Percentiles rank a stretch among this genome's conserved stretches.
Evolutionary conservation across 1,140 invertebrate genomes (phyloP).

Genomic region (Helicoverpa zea): DNA sequence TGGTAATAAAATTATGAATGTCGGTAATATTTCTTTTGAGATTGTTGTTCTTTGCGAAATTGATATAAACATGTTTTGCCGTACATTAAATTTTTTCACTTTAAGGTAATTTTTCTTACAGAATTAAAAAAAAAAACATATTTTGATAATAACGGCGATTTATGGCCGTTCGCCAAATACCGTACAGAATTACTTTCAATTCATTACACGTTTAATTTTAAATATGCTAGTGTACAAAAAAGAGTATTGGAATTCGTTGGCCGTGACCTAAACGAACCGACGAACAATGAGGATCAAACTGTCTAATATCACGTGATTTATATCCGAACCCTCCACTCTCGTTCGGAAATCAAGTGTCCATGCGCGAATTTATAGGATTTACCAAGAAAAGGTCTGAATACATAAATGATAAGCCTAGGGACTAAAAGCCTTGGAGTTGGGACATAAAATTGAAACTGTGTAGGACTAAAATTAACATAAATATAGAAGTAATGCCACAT

Average conservation of each 20-base stretch:
- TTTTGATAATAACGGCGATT: too few relatives aligned
- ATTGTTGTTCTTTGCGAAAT: slow-evolving; percentile 10
- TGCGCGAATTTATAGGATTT: slow-evolving; percentile 40
- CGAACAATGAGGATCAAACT: slow-evolving; percentile 37
- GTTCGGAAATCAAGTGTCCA: slow-evolving; percentile 9
- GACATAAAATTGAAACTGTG: not conserved
- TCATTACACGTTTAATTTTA: not conserved
- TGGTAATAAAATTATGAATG: slow-evolving; percentile 33
- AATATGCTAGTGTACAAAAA: not conserved
- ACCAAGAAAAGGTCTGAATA: slow-evolving; percentile 18
- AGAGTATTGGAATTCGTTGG: not conserved
- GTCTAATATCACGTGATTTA: slow-evolving; percentile 47
- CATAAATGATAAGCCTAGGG: slow-evolving; percentile 13
- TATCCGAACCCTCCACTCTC: slow-evolving; percentile 19
- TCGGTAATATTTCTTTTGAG: not conserved
- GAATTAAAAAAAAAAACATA: too few relatives aligned
- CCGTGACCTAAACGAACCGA: not conserved
- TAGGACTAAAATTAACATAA: not conserved
- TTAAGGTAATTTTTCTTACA: not conserved
- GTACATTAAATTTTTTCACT: not conserved
- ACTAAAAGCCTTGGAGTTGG: not conserved
- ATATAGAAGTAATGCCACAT: not conserved
- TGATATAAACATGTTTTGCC: not conserved
- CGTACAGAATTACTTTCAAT: not conserved
- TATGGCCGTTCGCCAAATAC: too few relatives aligned